Evolutionary conservation across 2,113 vertebrate species (phyloP).

Genomic region (Oxyruncus cristatus): DNA sequence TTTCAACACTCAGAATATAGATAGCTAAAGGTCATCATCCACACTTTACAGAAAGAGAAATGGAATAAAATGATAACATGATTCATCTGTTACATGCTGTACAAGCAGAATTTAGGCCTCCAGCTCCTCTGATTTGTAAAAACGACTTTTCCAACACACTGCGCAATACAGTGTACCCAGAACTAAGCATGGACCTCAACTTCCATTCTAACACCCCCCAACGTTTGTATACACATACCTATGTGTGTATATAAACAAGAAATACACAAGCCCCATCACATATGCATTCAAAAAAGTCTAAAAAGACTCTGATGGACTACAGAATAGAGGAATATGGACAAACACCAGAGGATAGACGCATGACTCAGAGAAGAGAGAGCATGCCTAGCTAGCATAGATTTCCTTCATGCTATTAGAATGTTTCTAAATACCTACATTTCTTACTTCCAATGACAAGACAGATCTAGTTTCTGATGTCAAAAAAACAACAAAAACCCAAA

Average conservation of each 20-base stretch:
- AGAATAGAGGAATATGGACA: neutral
- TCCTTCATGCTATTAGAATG: neutral
- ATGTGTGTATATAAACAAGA: neutral
- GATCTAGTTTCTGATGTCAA: neutral
- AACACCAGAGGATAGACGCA: neutral
- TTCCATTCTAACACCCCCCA: neutral
- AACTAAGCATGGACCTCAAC: neutral
- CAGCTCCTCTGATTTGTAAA: neutral
- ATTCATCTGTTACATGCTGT: neutral
- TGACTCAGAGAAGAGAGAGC: neutral
- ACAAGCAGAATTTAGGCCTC: neutral
- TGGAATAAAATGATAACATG: neutral
- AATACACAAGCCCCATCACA: rapidly evolving
- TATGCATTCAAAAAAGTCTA: neutral
- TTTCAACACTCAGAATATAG: neutral
- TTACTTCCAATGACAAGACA: neutral
- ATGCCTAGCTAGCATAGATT: neutral
- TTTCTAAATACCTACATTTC: neutral
- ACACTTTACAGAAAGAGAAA: neutral
- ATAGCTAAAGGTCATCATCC: neutral
- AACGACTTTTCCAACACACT: neutral
- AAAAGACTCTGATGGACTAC: neutral
- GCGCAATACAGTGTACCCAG: neutral
- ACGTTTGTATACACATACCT: neutral
- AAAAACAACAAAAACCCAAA: neutral